Percentiles rank a stretch among this genome's conserved stretches.
Evolutionary conservation across 1,140 invertebrate species (phyloP).

Genomic region (Palaemon carinicauda): DNA sequence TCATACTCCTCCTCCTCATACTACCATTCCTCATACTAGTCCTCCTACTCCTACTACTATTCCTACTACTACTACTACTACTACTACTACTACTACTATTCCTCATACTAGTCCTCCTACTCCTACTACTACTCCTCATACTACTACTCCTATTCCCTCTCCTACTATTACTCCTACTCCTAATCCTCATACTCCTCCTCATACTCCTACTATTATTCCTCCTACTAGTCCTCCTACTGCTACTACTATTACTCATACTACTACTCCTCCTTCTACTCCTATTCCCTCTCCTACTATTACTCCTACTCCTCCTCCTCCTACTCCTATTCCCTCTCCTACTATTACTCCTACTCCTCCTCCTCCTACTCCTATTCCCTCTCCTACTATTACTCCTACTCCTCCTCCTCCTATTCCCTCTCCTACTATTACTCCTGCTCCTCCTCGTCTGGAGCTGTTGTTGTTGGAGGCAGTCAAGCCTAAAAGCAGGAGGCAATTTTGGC

Average conservation of each 20-base stretch:
- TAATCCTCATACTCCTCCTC: neutral
- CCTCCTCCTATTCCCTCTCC: neutral
- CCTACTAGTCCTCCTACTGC: neutral
- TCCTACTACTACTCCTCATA: neutral
- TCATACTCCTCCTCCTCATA: neutral
- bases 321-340: neutral
- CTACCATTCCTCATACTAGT: neutral
- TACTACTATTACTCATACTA: neutral
- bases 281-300: neutral
- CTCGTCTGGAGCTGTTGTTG: slow-evolving; percentile 31
- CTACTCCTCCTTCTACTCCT: neutral
- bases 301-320: neutral
- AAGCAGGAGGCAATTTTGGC: slow-evolving; percentile 58
- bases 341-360: neutral
- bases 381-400: neutral
- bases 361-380: neutral
- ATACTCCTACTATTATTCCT: neutral
- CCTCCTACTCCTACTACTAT: neutral
- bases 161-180: neutral
- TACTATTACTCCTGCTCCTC: neutral
- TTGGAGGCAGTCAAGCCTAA: slow-evolving; percentile 51
- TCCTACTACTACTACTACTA: neutral
- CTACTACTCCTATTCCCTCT: too few species aligned
- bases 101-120: too few species aligned
- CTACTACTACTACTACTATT: too few species aligned